A percentile compares a stretch with the other conserved stretches of the same genome.
Evolutionary conservation across 2,888 invertebrate genomes (phyloP).

Genomic region (Drosophila mettleri): DNA sequence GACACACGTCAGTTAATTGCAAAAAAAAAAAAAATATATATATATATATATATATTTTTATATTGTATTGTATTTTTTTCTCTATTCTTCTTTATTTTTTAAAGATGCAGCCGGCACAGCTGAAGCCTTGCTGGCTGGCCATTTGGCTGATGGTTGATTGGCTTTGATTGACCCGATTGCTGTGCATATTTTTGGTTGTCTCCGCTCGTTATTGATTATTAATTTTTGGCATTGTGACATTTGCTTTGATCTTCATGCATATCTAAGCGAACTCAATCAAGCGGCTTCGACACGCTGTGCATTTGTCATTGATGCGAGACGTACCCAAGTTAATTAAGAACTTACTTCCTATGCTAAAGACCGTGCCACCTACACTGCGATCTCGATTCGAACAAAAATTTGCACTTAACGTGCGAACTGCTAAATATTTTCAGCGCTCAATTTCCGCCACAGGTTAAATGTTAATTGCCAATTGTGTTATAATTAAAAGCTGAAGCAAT

Average conservation of each 20-base stretch:
- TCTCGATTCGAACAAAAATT: slow-evolving; percentile 23
- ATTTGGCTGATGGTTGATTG: slow-evolving; percentile 38
- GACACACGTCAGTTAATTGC: slow-evolving; percentile 62
- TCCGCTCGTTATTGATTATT: slow-evolving; percentile 57
- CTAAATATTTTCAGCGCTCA: slow-evolving; percentile 19
- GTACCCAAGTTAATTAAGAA: slow-evolving; percentile 46
- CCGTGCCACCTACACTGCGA: neutral
- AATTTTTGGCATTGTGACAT: slow-evolving; percentile 73
- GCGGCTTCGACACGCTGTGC: slow-evolving; percentile 7
- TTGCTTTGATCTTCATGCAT: slow-evolving; percentile 35
- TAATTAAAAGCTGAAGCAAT: slow-evolving; percentile 57
- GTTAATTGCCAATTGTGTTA: slow-evolving; percentile 75
- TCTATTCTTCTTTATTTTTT: neutral
- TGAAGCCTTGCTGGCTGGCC: slow-evolving; percentile 54
- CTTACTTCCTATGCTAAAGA: slow-evolving; percentile 29
- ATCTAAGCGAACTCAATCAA: slow-evolving; percentile 17
- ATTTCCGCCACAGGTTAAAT: slow-evolving; percentile 68
- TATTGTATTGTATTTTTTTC: neutral
- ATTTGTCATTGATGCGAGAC: slow-evolving; percentile 13
- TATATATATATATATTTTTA: slow-evolving; percentile 6
- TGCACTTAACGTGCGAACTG: slow-evolving; percentile 32
- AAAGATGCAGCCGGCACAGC: slow-evolving; percentile 32
- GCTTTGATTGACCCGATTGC: slow-evolving; percentile 74
- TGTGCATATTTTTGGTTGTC: slow-evolving; percentile 47
- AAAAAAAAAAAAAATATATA: slow-evolving; percentile 22